phyloP scores from a whole-genome alignment of 2,888 invertebrate genomes.

The Octonoba sinensis region DNA sequence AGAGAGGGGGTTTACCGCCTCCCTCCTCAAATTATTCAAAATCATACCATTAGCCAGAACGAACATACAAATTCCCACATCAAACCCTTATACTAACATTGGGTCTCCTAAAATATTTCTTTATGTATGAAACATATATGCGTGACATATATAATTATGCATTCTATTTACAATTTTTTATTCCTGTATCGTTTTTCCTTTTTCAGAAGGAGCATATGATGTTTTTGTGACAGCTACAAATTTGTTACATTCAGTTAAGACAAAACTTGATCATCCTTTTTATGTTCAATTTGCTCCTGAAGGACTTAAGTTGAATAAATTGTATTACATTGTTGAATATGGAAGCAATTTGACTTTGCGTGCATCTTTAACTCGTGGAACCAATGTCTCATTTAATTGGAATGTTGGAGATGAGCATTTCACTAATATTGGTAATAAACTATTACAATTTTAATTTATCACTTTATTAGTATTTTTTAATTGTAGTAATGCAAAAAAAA shows the following conservation, averaged over 20 bases:
- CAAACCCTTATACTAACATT: no score
- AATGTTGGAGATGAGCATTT: slow-evolving; percentile 68
- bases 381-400: slow-evolving; percentile 70
- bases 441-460: neutral
- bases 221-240: slow-evolving; percentile 69
- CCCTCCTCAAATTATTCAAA: no score
- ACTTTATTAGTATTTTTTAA: neutral
- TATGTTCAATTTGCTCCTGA: slow-evolving; percentile 69
- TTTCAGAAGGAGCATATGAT: slow-evolving; percentile 69
- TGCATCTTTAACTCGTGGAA: slow-evolving; percentile 67
- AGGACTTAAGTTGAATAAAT: slow-evolving; percentile 65
- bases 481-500: neutral
- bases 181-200: neutral
- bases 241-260: slow-evolving; percentile 68
- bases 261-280: slow-evolving; percentile 66
- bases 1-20: no score
- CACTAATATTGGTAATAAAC: slow-evolving; percentile 36
- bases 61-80: no score
- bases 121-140: no score
- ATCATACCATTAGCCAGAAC: no score
- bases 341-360: slow-evolving; percentile 67
- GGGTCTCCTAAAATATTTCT: no score
- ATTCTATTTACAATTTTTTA: no score
- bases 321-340: slow-evolving; percentile 65
- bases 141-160: no score